Base-by-base conservation (phyloP, 2,797 vertebrate species). In the Argya squamiceps region DNA sequence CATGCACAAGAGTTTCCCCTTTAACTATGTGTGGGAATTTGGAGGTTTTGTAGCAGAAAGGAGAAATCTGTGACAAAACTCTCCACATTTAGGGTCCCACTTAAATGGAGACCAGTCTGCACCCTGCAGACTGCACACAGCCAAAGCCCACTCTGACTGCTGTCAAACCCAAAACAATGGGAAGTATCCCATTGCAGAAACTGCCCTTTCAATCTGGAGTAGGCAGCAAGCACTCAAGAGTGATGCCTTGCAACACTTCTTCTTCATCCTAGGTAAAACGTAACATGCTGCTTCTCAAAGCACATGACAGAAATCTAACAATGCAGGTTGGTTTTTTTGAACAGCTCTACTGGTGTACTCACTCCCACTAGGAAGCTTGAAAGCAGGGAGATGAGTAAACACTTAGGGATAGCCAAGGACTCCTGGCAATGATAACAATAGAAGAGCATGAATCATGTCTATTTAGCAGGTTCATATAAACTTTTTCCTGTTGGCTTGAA, bases 151-250 rank as follows among this genome's bases (percentile, higher is more conserved):
- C 46, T 75, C 47, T 58, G 23, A 44, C 9, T 84, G 12, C 18
- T 30, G 22, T 26, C 55, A 46, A 29, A 4, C 4, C 46, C 18
- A 8, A 32, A 67, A 39, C 0, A 1, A 12, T 4, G 30, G 39
- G 49, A 85, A 37, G 17, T 5, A 60, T 52, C 29, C 15, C 41
- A 15, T 10, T 29, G 46, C 37, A 55, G 36, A 36, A 79, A 53
- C 24, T 49, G 30, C 8, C 15, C 13, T 4, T 27, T 60, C 47
- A 26, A 50, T 26, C 27, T 55, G 18, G 34, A 67, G 26, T 5
- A 62, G 43, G 29, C 7, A 7, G 46, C 30, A 68, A 44, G 9
- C 24, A 67, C 18, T 10, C n/a, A 34, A 29, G 44, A 41, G 8
- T 17, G 34, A 18, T 16, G 21, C n/a, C 34, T 59, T 74, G 22